Percentiles rank a stretch among this genome's conserved stretches.
Conservation (phyloP, 2,888 invertebrate genomes). For the Polymixis lichenea region DNA sequence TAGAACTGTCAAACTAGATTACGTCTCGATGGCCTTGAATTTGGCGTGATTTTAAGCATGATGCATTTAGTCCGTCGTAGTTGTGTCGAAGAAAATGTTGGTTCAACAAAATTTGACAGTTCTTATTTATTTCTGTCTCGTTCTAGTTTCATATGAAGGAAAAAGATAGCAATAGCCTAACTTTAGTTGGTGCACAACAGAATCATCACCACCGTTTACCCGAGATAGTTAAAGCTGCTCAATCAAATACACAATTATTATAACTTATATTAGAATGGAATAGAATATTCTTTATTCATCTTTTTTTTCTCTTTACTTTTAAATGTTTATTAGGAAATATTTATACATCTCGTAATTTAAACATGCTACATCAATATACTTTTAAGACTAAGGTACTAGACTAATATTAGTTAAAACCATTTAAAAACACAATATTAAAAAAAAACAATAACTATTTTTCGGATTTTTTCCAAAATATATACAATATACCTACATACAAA, state of each 20-base stretch:
- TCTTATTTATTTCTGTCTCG: no score
- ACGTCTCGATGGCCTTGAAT: no score
- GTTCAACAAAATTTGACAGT: no score
- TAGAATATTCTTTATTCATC: no score
- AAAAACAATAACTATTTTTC: not conserved
- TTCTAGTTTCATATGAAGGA: no score
- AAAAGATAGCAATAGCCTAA: no score
- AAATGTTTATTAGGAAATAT: not conserved
- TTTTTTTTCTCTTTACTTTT: not conserved
- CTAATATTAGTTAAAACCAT: not conserved
- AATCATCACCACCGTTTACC: constrained; percentile 34
- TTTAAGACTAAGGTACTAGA: not conserved
- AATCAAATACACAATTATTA: constrained; percentile 57
- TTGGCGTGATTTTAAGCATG: no score
- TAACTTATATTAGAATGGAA: constrained; percentile 17
- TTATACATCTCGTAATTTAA: constrained; percentile 29
- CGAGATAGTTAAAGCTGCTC: constrained; percentile 62
- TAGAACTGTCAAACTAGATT: no score
- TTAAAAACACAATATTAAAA: not conserved
- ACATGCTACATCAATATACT: not conserved
- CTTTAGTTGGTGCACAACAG: no score
- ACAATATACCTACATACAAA: not conserved
- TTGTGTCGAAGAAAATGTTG: no score
- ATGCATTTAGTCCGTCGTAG: no score
- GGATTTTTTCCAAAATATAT: not conserved